Base-by-base conservation (phyloP, 2,113 vertebrate species). In the Lamprotornis superbus region DNA sequence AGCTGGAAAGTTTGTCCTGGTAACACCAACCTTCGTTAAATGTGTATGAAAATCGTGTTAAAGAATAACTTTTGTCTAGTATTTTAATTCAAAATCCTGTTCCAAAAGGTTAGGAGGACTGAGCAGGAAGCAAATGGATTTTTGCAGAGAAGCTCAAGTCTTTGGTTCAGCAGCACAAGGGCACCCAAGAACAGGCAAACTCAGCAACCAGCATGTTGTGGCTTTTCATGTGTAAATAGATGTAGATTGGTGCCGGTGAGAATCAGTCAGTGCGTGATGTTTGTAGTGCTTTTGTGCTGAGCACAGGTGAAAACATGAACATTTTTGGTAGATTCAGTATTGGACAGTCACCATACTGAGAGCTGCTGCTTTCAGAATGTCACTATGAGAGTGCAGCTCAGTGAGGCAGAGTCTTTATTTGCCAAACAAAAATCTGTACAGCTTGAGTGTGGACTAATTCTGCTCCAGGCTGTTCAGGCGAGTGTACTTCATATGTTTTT, bases 321-420 rank as follows among this genome's bases (percentile, higher is more conserved):
- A 4, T 35, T 55, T 83, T 47, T 44, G 24, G 68, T 69, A 46
- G 53, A 18, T 49, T 81, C 10, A 5, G 12, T 44, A 1, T 11
- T 22, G 39, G 76, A 21, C 33, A 47, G 67, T 37, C 57, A 37
- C 21, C 0, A 1, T 5, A 46, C 5, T 3, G 3, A 37, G 44
- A 77, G 33, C 57, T 55, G 35, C 55, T 60, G 53, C 40, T 61
- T 81, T 78, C 73, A 77, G 46, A 80, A 37, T 52, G 55, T 42
- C 2, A 1, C 21, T 27, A 5, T 0, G 0, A 52, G 24, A 17
- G 46, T 22, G 39, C 59, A 67, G 14, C 77, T 81, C 27, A 11
- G 12, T 24, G 44, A 70, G 46, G 22, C 0, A 0, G 14, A 59
- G 11, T 53, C 52, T 68, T 63, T 35, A 28, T 83, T 56, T 79